Conservation (phyloP, 2,888 invertebrate genomes). For the Caenorhabditis japonica region DNA sequence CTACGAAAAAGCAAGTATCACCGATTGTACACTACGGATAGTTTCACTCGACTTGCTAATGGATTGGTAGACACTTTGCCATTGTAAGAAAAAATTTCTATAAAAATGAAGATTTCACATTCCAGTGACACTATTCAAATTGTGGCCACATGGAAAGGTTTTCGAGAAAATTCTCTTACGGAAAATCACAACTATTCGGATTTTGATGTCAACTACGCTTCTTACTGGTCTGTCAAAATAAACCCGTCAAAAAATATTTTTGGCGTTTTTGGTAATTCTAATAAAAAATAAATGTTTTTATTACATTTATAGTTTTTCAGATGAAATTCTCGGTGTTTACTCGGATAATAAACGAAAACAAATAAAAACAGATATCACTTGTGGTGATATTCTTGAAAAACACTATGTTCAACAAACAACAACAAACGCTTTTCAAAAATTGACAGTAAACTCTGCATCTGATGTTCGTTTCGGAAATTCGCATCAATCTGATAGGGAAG, state of each 20-base stretch:
- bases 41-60: conserved; percentile 7
- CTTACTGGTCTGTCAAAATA: conserved; percentile 19
- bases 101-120: neutral
- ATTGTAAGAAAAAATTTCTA: conserved; percentile 15
- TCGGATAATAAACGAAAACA: conserved; percentile 12
- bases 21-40: conserved; percentile 14
- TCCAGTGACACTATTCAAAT: conserved; percentile 28
- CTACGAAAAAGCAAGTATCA: conserved; percentile 1
- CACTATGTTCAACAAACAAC: conserved; percentile 6
- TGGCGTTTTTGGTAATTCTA: too few species aligned
- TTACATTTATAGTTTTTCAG: neutral
- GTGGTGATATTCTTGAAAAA: conserved; percentile 18
- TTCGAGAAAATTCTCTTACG: conserved; percentile 31
- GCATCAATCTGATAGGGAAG: neutral
- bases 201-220: conserved; percentile 29
- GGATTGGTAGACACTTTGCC: too few species aligned
- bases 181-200: conserved; percentile 37
- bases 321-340: conserved; percentile 25
- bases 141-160: conserved; percentile 21
- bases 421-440: conserved; percentile 30
- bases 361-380: conserved; percentile 2
- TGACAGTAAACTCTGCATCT: conserved; percentile 19
- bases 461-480: conserved; percentile 22
- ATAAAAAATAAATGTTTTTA: too few species aligned
- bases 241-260: conserved; percentile 1